phyloP scores from a whole-genome alignment of 30 jellyfish, hydroid and myxozoan genomes.

The Pseudorhiza aurosa region DNA sequence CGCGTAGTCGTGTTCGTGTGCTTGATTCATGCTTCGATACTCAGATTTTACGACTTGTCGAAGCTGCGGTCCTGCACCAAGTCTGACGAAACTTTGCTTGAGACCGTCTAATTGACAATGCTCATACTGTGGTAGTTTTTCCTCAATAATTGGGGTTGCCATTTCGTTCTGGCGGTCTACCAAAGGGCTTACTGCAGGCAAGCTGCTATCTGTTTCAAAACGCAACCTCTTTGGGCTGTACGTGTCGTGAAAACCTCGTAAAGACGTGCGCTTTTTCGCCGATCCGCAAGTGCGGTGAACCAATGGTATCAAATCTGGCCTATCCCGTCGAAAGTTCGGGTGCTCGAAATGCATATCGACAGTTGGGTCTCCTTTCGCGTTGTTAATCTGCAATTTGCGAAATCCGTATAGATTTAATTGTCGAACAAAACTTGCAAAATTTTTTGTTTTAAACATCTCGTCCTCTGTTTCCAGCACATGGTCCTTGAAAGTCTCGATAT shows the following conservation, averaged over 20 bases:
- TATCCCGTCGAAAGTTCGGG: constrained; percentile 91
- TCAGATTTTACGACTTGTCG: background rate
- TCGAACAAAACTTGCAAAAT: constrained; percentile 96
- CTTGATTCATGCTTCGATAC: background rate
- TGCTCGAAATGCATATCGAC: constrained; percentile 97
- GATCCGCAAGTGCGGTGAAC: constrained; percentile 96
- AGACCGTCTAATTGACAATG: background rate
- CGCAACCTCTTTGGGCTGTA: constrained; percentile 60
- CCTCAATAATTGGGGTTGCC: constrained; percentile 25
- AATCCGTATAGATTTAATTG: constrained; percentile 95
- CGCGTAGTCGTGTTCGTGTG: constrained; percentile 94
- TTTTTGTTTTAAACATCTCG: constrained; percentile 98
- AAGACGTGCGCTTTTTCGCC: constrained; percentile 42
- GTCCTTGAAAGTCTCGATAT: constrained; percentile 80
- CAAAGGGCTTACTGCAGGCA: constrained; percentile 39
- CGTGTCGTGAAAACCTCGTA: constrained; percentile 35
- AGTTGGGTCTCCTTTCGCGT: constrained; percentile 91
- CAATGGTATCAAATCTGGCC: constrained; percentile 92
- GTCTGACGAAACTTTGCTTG: background rate
- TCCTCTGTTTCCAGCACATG: constrained; percentile 93
- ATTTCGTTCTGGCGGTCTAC: constrained; percentile 31
- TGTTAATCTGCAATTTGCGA: constrained; percentile 83
- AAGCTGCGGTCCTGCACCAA: background rate
- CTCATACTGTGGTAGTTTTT: background rate
- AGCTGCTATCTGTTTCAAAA: constrained; percentile 15